Base-by-base conservation (phyloP, 2,113 vertebrate genomes). In the Guaruba guarouba region DNA sequence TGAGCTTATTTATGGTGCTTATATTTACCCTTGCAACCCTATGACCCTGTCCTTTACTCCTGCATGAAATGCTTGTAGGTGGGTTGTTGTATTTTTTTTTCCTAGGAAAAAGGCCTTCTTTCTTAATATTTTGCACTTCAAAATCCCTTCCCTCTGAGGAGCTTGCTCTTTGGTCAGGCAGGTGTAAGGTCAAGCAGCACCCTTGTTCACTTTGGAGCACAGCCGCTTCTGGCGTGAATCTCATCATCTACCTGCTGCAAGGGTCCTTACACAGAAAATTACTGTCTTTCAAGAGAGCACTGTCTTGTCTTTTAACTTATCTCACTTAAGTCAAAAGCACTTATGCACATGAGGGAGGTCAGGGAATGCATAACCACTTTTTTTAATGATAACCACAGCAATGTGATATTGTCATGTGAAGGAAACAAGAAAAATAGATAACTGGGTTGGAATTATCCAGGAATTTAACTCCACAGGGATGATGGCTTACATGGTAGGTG, bases 391-490 rank as follows among this genome's bases (percentile, higher is more conserved):
- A 82, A 48, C 37, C n/a, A 48, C 41, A 33, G 59, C 54, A 54
- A 39, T 39, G 27, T 55, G 39, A 10, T 73, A 28, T 71, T 79
- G 37, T 82, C 66, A 49, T 44, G 39, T 0, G 7, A 69, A 90
- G 70, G 48, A 82, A 89, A 95, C 49, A 33, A 81, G 80, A 63
- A 93, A 93, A 93, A 66, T 57, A 79, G 66, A 61, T 92, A 82
- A 78, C 55, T 0, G 1, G 20, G 44, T n/a, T 69, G 63, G 74
- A 93, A 87, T 87, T 95, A 85, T 46, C 74, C 83, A 80, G 70
- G 55, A 96, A 54, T 96, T 95, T 49, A 89, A 69, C 48, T 90
- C 62, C 66, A 24, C 1, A 3, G 61, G n/a, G 20, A 62, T 80
- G 57, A 70, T 92, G 86, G 51, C 23, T 63, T 88, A 48, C 33